phyloP scores from a whole-genome alignment of 37 sponge, comb jelly and placozoan species.

The Lycopodina hypogea region DNA sequence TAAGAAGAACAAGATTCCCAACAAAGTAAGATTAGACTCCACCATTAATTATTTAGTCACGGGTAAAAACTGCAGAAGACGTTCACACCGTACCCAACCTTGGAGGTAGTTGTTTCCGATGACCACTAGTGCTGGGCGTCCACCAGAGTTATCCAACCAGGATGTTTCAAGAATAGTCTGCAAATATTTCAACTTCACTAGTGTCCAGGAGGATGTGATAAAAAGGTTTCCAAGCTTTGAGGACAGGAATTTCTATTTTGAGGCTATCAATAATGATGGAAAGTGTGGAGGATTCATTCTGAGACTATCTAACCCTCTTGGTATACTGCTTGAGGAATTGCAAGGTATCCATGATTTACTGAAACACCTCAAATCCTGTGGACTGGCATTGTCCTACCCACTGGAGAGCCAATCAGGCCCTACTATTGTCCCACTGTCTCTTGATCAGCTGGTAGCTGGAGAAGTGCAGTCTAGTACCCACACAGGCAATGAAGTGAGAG shows the following conservation, averaged over 20 bases:
- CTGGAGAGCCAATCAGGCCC: slow-evolving; percentile 5
- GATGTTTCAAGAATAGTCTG: slow-evolving; percentile 1
- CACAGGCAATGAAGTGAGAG: background rate
- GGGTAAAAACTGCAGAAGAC: too few relatives aligned
- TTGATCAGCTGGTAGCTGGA: background rate
- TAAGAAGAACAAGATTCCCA: too few relatives aligned
- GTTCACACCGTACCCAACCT: too few relatives aligned
- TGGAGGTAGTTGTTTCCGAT: too few relatives aligned
- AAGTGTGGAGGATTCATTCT: background rate
- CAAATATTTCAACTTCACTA: slow-evolving; percentile 24
- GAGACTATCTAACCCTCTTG: slow-evolving; percentile 1
- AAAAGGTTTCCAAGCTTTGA: slow-evolving; percentile 47
- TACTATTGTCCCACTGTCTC: background rate
- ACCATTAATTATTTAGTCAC: too few relatives aligned
- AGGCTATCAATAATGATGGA: background rate
- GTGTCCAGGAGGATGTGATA: slow-evolving; percentile 8
- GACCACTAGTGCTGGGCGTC: slow-evolving; percentile 9
- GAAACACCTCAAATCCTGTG: slow-evolving; percentile 18
- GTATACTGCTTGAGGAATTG: slow-evolving; percentile 1
- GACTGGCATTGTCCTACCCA: background rate
- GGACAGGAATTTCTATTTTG: slow-evolving; percentile 56
- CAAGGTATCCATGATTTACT: slow-evolving; percentile 19
- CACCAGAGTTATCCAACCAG: slow-evolving; percentile 14
- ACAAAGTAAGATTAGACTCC: too few relatives aligned
- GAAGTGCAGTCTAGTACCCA: background rate